Conservation (phyloP, 2,797 vertebrate genomes). For the Syngnathus acus region DNA sequence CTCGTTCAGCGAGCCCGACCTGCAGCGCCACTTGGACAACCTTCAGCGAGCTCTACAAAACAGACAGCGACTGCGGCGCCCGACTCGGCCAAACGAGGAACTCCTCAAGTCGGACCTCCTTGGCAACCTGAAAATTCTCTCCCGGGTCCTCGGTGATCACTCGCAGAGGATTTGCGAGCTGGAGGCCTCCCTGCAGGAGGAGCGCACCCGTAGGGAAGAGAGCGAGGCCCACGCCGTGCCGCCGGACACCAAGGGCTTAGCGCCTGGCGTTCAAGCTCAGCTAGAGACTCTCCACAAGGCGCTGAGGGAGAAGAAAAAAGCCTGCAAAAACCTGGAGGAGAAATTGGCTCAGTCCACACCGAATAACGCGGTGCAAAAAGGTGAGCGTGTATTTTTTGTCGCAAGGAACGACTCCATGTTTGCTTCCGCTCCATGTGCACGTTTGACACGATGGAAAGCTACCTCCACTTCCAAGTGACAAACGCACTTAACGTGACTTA, state of each 20-base stretch:
- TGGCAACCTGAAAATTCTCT: conserved; percentile 47
- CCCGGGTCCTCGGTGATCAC: conserved; percentile 54
- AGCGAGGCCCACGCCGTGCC: conserved; percentile 19
- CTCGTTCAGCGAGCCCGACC: conserved; percentile 23
- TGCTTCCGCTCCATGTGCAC: not conserved
- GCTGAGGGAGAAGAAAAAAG: conserved; percentile 64
- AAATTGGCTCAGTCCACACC: conserved; percentile 59
- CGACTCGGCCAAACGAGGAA: conserved; percentile 15
- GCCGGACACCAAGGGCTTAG: conserved; percentile 33
- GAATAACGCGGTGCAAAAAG: conserved; percentile 42
- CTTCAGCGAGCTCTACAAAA: conserved; percentile 58
- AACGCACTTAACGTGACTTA: conserved; percentile 31
- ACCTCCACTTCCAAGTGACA: not conserved
- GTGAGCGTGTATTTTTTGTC: conserved; percentile 34
- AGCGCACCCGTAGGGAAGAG: conserved; percentile 30
- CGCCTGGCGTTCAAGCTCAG: conserved; percentile 43
- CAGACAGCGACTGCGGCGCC: conserved; percentile 34
- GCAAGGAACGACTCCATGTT: no score
- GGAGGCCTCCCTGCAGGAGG: conserved; percentile 42
- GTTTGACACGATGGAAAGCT: not conserved
- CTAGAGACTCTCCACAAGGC: conserved; percentile 63
- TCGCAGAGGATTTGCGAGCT: conserved; percentile 47
- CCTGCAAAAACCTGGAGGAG: conserved; percentile 63
- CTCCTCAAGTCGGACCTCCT: conserved; percentile 48
- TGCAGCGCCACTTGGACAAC: conserved; percentile 58